Conservation (phyloP, 2,797 vertebrate genomes). For the Acanthis flammea region DNA sequence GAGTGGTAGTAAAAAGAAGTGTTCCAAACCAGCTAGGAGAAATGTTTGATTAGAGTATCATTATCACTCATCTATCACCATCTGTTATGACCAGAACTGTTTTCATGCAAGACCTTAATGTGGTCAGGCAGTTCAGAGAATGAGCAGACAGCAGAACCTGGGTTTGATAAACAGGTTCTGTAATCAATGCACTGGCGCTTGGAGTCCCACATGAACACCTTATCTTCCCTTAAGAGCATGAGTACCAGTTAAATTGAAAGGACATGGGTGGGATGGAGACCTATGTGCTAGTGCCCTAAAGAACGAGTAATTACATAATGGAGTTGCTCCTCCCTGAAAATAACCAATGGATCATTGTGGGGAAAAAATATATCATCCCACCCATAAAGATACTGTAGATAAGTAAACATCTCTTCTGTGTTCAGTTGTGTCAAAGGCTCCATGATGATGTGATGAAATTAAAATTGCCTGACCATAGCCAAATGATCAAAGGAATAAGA, state of each 20-base stretch:
- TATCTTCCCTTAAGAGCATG: not conserved
- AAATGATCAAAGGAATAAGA: constrained; percentile 31
- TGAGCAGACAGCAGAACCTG: not conserved
- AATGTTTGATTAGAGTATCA: not conserved
- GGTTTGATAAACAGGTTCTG: constrained; percentile 32
- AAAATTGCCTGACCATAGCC: constrained; percentile 3
- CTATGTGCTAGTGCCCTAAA: constrained; percentile 30
- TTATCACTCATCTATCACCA: not conserved
- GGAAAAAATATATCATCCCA: not conserved
- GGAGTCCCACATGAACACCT: not conserved
- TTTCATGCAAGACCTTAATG: not conserved
- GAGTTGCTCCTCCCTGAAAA: constrained; percentile 38
- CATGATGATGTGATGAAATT: not conserved
- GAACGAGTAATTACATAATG: not conserved
- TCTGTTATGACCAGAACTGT: not conserved
- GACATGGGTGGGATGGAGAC: constrained; percentile 1
- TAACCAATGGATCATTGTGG: constrained; percentile 11
- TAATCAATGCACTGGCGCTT: not conserved
- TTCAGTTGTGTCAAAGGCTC: not conserved
- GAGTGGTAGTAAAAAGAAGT: not conserved
- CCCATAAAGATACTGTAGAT: constrained; percentile 1
- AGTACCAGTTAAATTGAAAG: not conserved
- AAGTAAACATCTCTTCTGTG: not conserved
- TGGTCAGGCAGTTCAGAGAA: not conserved
- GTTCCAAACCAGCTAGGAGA: not conserved